phyloP scores from a whole-genome alignment of 2,113 vertebrate species.

The Peromyscus leucopus region DNA sequence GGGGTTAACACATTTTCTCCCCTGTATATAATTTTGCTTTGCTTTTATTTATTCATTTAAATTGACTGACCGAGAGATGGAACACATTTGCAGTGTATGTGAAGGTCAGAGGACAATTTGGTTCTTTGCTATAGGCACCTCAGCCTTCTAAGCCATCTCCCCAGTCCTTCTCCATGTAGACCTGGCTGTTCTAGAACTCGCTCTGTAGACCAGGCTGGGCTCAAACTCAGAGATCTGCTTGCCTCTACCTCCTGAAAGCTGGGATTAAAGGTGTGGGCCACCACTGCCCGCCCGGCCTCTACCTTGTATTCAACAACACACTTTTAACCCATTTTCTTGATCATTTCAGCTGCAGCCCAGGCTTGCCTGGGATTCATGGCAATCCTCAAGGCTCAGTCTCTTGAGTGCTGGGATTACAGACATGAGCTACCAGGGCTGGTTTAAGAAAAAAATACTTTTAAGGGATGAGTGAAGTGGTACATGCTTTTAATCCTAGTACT shows the following conservation, averaged over 20 bases:
- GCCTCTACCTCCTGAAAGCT: no score
- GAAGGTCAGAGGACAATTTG: neutral
- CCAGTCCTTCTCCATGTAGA: neutral
- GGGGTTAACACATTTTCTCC: constrained; percentile 15
- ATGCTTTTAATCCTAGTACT: neutral
- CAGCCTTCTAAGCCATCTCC: neutral
- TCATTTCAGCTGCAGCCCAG: neutral
- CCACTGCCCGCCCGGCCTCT: neutral
- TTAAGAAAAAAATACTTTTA: neutral
- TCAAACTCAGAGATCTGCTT: no score
- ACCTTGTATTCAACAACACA: constrained; percentile 14
- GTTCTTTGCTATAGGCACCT: neutral
- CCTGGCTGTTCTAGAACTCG: no score
- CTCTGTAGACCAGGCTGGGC: no score
- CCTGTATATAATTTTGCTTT: neutral
- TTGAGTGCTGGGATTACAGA: neutral
- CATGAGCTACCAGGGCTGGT: neutral
- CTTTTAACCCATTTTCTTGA: constrained; percentile 26
- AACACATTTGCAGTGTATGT: neutral
- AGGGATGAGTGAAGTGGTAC: neutral
- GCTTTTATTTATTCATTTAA: neutral
- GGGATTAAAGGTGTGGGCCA: no score
- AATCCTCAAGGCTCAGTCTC: neutral
- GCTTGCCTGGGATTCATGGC: neutral
- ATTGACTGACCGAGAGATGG: neutral